A percentile compares a stretch with the other conserved stretches of the same genome.
Evolutionary conservation across 2,888 invertebrate genomes (phyloP).

Genomic region (Cremastinae sp.): DNA sequence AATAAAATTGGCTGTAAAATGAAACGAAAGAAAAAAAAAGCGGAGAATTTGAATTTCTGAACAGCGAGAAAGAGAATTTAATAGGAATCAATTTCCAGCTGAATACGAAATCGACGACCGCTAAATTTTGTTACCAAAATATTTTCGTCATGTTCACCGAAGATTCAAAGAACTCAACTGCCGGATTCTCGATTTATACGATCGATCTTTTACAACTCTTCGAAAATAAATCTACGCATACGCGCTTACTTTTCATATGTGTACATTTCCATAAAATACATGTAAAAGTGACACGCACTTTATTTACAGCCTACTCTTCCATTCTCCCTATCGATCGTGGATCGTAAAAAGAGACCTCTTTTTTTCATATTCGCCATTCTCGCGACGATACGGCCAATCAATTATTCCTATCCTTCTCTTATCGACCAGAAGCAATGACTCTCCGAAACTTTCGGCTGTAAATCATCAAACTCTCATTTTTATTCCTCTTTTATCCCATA

Average conservation of each 20-base stretch:
- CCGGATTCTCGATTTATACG: slow-evolving; percentile 38
- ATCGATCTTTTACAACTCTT: slow-evolving; percentile 40
- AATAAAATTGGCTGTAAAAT: too few species aligned
- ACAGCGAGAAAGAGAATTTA: slow-evolving; percentile 59
- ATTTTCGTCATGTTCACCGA: background rate
- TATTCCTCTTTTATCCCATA: slow-evolving; percentile 6
- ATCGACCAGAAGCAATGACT: slow-evolving; percentile 34
- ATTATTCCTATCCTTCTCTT: slow-evolving; percentile 43
- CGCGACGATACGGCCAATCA: slow-evolving; percentile 14
- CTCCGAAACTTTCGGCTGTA: slow-evolving; percentile 39
- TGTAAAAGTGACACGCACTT: background rate
- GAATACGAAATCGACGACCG: slow-evolving; percentile 30
- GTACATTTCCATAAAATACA: background rate
- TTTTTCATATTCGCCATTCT: slow-evolving; percentile 40
- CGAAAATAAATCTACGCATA: slow-evolving; percentile 25
- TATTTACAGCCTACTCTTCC: background rate
- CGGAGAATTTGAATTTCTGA: slow-evolving; percentile 71
- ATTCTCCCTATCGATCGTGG: slow-evolving; percentile 35
- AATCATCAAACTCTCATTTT: slow-evolving; percentile 28
- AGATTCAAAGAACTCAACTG: slow-evolving; percentile 26
- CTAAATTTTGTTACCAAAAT: slow-evolving; percentile 15
- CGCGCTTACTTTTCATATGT: background rate
- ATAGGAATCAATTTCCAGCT: slow-evolving; percentile 51
- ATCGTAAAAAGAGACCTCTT: slow-evolving; percentile 41
- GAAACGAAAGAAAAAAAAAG: slow-evolving; percentile 15